These are phyloP conservation scores for Caenorhabditis wallacei DNA, from an alignment of 2,888 invertebrate species.

Conservation along the genomic window DNA sequence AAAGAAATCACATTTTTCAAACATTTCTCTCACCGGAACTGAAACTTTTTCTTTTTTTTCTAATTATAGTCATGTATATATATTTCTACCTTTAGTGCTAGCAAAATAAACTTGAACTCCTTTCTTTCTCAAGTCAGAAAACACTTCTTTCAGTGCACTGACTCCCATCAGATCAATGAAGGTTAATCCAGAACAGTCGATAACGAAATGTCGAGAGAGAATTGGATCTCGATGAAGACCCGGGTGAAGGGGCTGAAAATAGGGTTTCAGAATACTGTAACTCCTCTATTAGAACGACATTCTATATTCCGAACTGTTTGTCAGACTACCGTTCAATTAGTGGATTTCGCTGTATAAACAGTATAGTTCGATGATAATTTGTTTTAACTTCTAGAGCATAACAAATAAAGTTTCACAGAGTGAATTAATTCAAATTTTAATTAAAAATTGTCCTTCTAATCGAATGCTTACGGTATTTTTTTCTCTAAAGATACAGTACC, in stretches of 20 bases:
- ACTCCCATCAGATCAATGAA: slow-evolving; percentile 83
- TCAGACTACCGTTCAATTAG: too few relatives aligned
- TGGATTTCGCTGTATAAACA: too few relatives aligned
- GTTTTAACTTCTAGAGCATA: too few relatives aligned
- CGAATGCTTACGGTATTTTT: too few relatives aligned
- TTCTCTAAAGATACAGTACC: too few relatives aligned
- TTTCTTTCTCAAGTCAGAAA: slow-evolving; percentile 70
- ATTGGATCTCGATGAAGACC: slow-evolving; percentile 37
- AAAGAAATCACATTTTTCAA: slow-evolving; percentile 79
- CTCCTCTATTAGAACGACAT: too few relatives aligned
- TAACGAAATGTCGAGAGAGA: slow-evolving; percentile 78
- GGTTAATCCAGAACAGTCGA: slow-evolving; percentile 82
- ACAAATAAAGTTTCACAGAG: too few relatives aligned
- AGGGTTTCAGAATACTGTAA: too few relatives aligned
- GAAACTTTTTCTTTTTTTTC: slow-evolving; percentile 1
- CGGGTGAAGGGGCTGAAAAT: slow-evolving; percentile 20
- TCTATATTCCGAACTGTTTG: too few relatives aligned
- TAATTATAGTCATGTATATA: background rate
- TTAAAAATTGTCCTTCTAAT: too few relatives aligned
- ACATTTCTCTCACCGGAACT: slow-evolving; percentile 80
- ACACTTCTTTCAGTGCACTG: slow-evolving; percentile 81
- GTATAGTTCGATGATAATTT: too few relatives aligned
- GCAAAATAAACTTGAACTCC: slow-evolving; percentile 81
- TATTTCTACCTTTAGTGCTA: slow-evolving; percentile 76
- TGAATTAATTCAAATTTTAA: too few relatives aligned